Conservation (phyloP, 2,888 invertebrate genomes). For the Spisula solida region DNA sequence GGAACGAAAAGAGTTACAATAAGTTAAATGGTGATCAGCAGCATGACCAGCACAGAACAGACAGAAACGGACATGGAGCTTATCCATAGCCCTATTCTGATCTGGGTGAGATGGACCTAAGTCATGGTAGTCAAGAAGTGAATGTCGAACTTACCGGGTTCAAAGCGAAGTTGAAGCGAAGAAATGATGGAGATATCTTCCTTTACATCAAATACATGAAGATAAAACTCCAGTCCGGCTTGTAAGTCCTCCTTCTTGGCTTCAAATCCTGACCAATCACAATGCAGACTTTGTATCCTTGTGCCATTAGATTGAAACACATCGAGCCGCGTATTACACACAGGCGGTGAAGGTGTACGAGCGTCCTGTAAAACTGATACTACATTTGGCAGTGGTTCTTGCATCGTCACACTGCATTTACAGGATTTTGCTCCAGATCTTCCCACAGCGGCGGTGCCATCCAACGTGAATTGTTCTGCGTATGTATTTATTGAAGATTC, state of each 20-base stretch:
- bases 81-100: too few species aligned
- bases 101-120: too few species aligned
- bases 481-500: not conserved
- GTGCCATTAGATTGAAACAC: conserved; percentile 11
- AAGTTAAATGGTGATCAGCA: too few species aligned
- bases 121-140: too few species aligned
- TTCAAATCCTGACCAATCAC: not conserved
- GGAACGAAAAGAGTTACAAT: too few species aligned
- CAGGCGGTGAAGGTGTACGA: not conserved
- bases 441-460: not conserved
- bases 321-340: not conserved
- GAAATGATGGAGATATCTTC: not conserved
- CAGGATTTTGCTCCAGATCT: not conserved
- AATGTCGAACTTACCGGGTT: not conserved
- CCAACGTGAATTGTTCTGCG: not conserved
- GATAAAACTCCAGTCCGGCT: not conserved
- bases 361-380: not conserved
- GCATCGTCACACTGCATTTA: not conserved
- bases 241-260: not conserved
- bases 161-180: not conserved
- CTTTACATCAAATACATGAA: not conserved
- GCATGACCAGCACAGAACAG: too few species aligned
- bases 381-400: not conserved
- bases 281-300: not conserved
- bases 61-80: too few species aligned